Conservation (phyloP, 1,140 invertebrate genomes). For the Ruditapes philippinarum region DNA sequence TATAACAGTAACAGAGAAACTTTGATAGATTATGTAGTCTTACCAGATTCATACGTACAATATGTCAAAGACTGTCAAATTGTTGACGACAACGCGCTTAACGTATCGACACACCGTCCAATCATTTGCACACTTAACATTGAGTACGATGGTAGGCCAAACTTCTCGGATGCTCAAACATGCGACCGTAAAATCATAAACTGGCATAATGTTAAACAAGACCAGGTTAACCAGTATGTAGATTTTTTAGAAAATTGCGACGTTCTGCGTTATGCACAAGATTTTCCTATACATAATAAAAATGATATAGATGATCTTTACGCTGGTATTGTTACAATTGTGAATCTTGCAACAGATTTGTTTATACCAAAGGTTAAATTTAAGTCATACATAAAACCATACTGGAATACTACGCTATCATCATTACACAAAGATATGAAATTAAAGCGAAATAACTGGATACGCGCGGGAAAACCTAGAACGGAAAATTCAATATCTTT, state of each 20-base stretch:
- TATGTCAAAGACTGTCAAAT: background rate
- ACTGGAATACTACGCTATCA: background rate
- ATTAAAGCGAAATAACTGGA: background rate
- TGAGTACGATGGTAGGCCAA: too few relatives aligned
- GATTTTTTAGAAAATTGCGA: background rate
- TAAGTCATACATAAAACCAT: background rate
- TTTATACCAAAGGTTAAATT: background rate
- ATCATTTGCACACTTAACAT: background rate
- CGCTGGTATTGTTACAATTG: background rate
- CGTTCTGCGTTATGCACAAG: background rate
- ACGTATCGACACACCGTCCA: background rate
- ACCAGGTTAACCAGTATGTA: background rate
- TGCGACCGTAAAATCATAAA: background rate
- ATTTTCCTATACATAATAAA: background rate
- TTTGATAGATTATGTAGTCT: background rate
- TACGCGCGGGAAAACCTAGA: background rate
- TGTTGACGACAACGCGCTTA: background rate
- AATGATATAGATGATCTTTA: background rate
- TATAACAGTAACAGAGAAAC: background rate
- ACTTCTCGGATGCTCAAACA: background rate
- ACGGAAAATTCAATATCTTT: background rate
- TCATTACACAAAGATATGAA: background rate
- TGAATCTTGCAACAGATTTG: background rate
- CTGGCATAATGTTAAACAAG: background rate
- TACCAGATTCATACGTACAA: background rate